Percentiles rank a stretch among this genome's conserved stretches.
Conservation (phyloP, 2,797 vertebrate species). For the Muscicapa striata region DNA sequence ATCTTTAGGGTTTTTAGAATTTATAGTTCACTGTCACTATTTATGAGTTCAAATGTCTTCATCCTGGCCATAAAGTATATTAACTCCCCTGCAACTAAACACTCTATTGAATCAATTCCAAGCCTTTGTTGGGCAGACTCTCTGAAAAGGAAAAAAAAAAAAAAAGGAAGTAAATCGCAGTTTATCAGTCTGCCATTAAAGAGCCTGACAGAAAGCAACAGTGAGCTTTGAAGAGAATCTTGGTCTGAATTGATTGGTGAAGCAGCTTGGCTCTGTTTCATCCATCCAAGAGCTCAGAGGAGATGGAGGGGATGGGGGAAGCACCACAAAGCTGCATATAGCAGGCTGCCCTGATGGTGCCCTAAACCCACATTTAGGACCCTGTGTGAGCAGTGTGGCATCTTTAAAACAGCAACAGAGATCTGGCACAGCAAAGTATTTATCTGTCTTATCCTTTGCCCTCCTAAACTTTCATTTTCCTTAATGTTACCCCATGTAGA, state of each 20-base stretch:
- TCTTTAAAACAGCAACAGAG: neutral
- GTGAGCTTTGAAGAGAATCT: neutral
- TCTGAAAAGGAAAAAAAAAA: accelerated
- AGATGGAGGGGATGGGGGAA: neutral
- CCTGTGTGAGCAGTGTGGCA: neutral
- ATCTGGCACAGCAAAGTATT: neutral
- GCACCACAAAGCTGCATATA: neutral
- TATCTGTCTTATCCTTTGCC: neutral
- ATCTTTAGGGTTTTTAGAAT: neutral
- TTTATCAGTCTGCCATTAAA: neutral
- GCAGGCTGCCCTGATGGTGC: neutral
- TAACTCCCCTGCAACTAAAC: neutral
- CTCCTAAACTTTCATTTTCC: neutral
- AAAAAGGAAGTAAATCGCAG: neutral
- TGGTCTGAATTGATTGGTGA: neutral
- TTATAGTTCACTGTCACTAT: neutral
- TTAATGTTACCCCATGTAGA: accelerated
- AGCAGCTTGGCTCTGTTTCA: neutral
- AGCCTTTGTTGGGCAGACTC: neutral
- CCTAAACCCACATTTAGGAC: neutral
- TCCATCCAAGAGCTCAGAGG: neutral
- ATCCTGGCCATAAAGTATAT: neutral
- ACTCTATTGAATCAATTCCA: neutral
- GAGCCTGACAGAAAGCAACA: neutral
- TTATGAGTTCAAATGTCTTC: neutral